Conservation (phyloP, 1,140 invertebrate genomes). For the Alviniconcha marisindica region DNA sequence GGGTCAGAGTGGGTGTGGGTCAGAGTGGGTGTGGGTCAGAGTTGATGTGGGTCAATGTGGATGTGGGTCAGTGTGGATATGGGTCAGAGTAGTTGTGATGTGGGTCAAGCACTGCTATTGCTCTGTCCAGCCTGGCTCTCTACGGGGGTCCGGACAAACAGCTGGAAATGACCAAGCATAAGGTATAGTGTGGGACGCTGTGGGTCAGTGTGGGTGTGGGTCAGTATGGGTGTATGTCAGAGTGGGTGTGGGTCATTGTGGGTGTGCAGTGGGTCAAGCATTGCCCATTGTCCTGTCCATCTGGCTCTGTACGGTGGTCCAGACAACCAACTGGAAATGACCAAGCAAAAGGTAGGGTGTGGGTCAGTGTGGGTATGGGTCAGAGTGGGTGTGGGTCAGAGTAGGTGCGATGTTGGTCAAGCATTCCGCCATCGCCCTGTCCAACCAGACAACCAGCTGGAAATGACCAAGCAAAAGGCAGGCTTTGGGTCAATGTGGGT, state of each 20-base stretch:
- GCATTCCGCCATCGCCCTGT: too few relatives aligned
- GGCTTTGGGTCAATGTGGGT: background rate
- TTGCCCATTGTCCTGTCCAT: conserved; percentile 95
- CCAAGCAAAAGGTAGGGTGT: conserved; percentile 82
- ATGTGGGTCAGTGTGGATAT: background rate
- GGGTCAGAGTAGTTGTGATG: too few relatives aligned
- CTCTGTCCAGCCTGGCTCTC: conserved; percentile 95
- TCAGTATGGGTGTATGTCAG: too few relatives aligned
- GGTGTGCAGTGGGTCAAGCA: too few relatives aligned
- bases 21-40: background rate
- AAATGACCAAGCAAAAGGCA: conserved; percentile 91
- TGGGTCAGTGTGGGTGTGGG: conserved; percentile 2
- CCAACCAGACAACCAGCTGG: conserved; percentile 85
- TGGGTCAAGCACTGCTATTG: conserved; percentile 95
- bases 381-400: background rate
- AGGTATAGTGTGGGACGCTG: conserved; percentile 44
- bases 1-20: background rate
- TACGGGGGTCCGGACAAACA: conserved; percentile 98
- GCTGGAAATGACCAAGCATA: conserved; percentile 95
- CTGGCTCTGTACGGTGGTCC: conserved; percentile 96
- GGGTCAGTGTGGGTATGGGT: background rate
- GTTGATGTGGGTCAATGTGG: too few relatives aligned
- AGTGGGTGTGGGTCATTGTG: background rate
- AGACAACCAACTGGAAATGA: conserved; percentile 99
- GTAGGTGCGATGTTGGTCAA: too few relatives aligned